These are phyloP conservation scores for Drosophila seguyi DNA, from an alignment of 1,140 invertebrate species.

Conservation along the genomic window DNA sequence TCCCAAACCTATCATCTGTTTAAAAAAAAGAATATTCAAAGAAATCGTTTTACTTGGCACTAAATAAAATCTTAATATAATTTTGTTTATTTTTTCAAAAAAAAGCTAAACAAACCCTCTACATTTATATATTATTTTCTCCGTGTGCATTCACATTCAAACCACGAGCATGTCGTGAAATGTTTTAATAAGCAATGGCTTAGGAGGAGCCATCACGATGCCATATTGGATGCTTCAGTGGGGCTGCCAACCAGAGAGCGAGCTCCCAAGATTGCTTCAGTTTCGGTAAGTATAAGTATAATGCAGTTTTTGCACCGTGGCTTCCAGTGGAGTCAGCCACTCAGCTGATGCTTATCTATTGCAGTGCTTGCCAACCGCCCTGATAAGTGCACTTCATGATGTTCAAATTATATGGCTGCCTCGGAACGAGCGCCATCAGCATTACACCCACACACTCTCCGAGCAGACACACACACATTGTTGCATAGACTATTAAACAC, in stretches of 20 bases:
- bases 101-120: neutral
- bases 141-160: conserved; percentile 12
- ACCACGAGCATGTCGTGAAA: conserved; percentile 19
- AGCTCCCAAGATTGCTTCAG: conserved; percentile 20
- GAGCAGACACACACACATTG: conserved; percentile 60
- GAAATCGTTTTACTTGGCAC: too few species aligned
- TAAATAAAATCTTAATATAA: neutral
- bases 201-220: conserved; percentile 40
- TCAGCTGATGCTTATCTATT: conserved; percentile 77
- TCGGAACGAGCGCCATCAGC: conserved; percentile 68
- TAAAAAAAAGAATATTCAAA: too few species aligned
- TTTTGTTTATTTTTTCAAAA: too few species aligned
- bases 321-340: conserved; percentile 25
- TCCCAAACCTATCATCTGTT: too few species aligned
- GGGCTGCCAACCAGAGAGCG: neutral
- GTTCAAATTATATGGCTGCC: conserved; percentile 78
- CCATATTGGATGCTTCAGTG: conserved; percentile 43
- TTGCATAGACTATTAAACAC: conserved; percentile 74
- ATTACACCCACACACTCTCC: conserved; percentile 45
- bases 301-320: conserved; percentile 44
- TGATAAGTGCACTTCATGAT: conserved; percentile 81
- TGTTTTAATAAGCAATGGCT: conserved; percentile 73
- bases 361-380: conserved; percentile 67
- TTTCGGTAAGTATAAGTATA: conserved; percentile 56
- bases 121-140: neutral